A percentile compares a stretch with the other conserved stretches of the same genome.
phyloP scores from a whole-genome alignment of 1,140 invertebrate genomes.

The Mylabris phalerata region DNA sequence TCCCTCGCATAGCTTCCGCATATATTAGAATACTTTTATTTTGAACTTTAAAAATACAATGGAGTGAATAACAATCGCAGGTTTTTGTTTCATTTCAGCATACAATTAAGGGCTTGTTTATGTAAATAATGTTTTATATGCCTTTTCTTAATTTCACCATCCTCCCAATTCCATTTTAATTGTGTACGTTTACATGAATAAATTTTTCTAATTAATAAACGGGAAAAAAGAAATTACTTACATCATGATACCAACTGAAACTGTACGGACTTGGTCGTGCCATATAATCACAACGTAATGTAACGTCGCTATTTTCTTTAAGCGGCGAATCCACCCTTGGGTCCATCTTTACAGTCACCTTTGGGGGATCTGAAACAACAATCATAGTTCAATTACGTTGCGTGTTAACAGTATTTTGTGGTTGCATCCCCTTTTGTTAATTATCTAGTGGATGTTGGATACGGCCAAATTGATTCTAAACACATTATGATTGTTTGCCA shows the following conservation, averaged over 20 bases:
- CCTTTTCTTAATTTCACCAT: too few species aligned
- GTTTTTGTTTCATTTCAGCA: background rate
- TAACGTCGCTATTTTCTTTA: slow-evolving; percentile 52
- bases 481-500: too few species aligned
- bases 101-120: too few species aligned
- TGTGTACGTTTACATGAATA: too few species aligned
- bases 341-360: slow-evolving; percentile 35
- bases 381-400: slow-evolving; percentile 7
- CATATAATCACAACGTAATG: slow-evolving; percentile 48
- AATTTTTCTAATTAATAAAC: too few species aligned
- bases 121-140: too few species aligned
- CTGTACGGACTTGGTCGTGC: slow-evolving; percentile 49
- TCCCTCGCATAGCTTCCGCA: slow-evolving; percentile 22
- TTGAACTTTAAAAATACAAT: slow-evolving; percentile 25
- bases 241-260: slow-evolving; percentile 53
- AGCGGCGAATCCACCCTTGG: slow-evolving; percentile 34
- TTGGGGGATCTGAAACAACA: slow-evolving; percentile 40
- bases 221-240: slow-evolving; percentile 41
- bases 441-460: too few species aligned
- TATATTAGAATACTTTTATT: slow-evolving; percentile 28
- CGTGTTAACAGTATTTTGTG: slow-evolving; percentile 1
- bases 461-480: too few species aligned
- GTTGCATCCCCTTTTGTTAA: too few species aligned
- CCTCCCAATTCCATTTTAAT: too few species aligned
- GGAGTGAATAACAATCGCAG: slow-evolving; percentile 24